Evolutionary conservation across 2,797 vertebrate species (phyloP), one percentile per base, ranked within the genome.

Genomic region (Cossypha polioptera): DNA sequence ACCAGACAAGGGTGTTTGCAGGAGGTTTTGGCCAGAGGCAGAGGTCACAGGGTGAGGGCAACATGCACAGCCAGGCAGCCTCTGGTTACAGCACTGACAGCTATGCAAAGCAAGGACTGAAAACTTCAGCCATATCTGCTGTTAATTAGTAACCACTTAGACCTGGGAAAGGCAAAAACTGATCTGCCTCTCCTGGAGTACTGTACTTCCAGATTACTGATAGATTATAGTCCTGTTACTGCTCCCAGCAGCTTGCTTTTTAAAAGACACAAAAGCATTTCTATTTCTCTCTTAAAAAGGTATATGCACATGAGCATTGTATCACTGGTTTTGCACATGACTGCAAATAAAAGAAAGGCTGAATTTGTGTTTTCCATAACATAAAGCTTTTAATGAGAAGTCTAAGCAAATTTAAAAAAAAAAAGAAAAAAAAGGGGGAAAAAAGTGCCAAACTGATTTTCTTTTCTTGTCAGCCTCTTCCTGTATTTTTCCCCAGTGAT

Each of bases 21-120:
- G 33, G 48, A 79, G 63, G 35, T 67, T 63, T 66, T 5, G 14
- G 22, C 19, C 43, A 77, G 47, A 68, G 72, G 22, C 78, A 72
- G 58, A 80, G 38, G 50, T 51, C 1, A 0, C 2, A 5, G 17
- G 20, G 7, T 0, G 0, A 78, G 40, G 21, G 57, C 2, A 7
- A 29, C n/a, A n/a, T n/a, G 43, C 29, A 14, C 26, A 75, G 19
- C 22, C 7, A 1, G 0, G 0, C 40, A 66, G 38, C 22, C 29
- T 25, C 26, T 0, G 0, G 4, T 65, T 86, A 50, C 10, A 7
- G 16, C 7, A 8, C 51, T 55, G 38, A 28, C 15, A 58, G 29
- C 59, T 50, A 5, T 12, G 72, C n/a, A 67, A 54, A 61, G 28
- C 53, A 74, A 76, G 36, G 74, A 40, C 43, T 73, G 57, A 29